These are phyloP conservation scores for Fundulus diaphanus DNA, from an alignment of 2,797 vertebrate genomes.

Conservation along the genomic window DNA sequence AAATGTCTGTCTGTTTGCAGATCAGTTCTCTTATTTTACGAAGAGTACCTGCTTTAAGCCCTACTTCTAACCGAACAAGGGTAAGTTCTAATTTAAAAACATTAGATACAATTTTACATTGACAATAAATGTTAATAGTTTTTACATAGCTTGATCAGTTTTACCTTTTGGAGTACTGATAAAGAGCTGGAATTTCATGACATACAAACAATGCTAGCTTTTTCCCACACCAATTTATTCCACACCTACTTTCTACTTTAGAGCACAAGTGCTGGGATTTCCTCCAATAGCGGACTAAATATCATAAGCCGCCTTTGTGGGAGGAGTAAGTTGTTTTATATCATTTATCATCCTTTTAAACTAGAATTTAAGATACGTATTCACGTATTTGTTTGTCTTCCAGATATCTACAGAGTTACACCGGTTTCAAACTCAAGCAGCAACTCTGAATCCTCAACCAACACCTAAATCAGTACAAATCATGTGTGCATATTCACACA, in stretches of 20 bases:
- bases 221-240: not conserved
- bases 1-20: slow-evolving; percentile 65
- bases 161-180: too few relatives aligned
- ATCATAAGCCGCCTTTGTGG: slow-evolving; percentile 80
- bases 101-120: too few relatives aligned
- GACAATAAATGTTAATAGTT: too few relatives aligned
- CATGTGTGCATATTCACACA: not conserved
- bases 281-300: slow-evolving; percentile 70
- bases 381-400: slow-evolving; percentile 24
- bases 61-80: slow-evolving; percentile 82
- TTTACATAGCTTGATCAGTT: too few relatives aligned
- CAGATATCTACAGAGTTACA: slow-evolving; percentile 67
- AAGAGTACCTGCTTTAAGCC: slow-evolving; percentile 67
- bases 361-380: not conserved
- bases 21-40: slow-evolving; percentile 83
- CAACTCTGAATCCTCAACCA: not conserved
- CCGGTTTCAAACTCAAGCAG: slow-evolving; percentile 28
- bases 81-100: slow-evolving; percentile 66
- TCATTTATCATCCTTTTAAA: not conserved
- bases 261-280: slow-evolving; percentile 78
- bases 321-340: slow-evolving; percentile 77
- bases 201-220: not conserved
- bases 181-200: not conserved
- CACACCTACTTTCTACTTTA: slow-evolving; percentile 37
- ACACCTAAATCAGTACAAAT: slow-evolving; percentile 14